These are phyloP conservation scores for Ctenoplectra terminalis DNA, from an alignment of 1,140 invertebrate species.

Conservation along the genomic window DNA sequence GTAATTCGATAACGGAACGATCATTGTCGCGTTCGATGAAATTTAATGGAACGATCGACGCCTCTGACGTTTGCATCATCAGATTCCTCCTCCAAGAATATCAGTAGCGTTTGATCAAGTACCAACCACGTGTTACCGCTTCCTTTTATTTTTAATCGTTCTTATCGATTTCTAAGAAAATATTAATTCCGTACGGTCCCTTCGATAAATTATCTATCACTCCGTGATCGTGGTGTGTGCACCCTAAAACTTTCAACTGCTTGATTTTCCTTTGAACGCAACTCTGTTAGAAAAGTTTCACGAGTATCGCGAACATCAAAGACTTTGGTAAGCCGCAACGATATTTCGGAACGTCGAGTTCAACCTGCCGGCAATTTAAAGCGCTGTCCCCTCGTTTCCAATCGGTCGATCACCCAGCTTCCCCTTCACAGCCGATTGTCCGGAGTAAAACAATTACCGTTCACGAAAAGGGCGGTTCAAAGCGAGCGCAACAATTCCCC, in stretches of 20 bases:
- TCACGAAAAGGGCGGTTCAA: conserved; percentile 3
- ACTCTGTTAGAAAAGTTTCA: neutral
- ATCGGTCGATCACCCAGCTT: conserved; percentile 5
- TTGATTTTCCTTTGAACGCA: neutral
- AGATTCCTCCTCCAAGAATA: too few species aligned
- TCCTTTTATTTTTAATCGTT: neutral
- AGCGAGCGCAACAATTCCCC: conserved; percentile 10
- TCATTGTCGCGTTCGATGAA: conserved; percentile 32
- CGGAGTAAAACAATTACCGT: conserved; percentile 42
- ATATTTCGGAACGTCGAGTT: neutral
- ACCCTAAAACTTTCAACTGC: neutral
- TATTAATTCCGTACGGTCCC: too few species aligned
- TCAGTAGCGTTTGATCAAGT: too few species aligned
- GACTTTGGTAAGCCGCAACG: neutral
- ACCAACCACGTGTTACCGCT: too few species aligned
- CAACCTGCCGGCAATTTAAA: conserved; percentile 11
- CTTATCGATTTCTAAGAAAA: neutral
- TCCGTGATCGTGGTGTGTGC: neutral
- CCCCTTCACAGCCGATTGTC: conserved; percentile 1
- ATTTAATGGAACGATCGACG: conserved; percentile 29
- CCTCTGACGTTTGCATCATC: neutral
- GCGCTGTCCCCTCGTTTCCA: conserved; percentile 27
- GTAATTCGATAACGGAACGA: conserved; percentile 42
- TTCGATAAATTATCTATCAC: too few species aligned
- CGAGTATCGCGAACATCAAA: neutral